Evolutionary conservation across 2,888 invertebrate species (phyloP).

Genomic region (Panorpa germanica): DNA sequence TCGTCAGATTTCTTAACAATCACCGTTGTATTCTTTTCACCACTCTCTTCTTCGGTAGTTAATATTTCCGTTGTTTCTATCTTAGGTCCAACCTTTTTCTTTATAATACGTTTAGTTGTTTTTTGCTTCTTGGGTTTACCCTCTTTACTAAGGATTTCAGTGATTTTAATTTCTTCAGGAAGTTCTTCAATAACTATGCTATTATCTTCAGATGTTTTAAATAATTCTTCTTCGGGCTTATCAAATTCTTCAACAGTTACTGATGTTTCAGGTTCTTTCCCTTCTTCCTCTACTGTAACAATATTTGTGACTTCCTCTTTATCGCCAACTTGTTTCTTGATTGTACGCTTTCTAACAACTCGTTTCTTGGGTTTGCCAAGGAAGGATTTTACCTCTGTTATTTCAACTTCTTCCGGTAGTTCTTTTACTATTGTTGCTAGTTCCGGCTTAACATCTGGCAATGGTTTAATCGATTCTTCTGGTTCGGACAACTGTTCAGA

Average conservation of each 20-base stretch:
- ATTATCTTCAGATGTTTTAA: conserved; percentile 10
- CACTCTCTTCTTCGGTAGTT: conserved; percentile 23
- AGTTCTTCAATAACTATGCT: conserved; percentile 17
- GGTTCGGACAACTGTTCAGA: too few relatives aligned
- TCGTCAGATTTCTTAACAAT: conserved; percentile 22
- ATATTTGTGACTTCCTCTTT: conserved; percentile 28
- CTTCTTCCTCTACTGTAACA: conserved; percentile 23
- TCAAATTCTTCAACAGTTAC: conserved; percentile 15
- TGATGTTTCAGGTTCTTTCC: conserved; percentile 20
- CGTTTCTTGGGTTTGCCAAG: conserved; percentile 7
- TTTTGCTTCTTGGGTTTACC: conserved; percentile 17
- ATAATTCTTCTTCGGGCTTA: conserved; percentile 4
- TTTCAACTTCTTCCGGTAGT: too few relatives aligned
- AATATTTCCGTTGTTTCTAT: conserved; percentile 19
- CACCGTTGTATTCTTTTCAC: conserved; percentile 21
- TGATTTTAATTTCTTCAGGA: conserved; percentile 18
- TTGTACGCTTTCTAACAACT: conserved; percentile 6
- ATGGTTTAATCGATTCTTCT: too few relatives aligned
- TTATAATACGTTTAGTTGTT: conserved; percentile 17
- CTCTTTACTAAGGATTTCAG: conserved; percentile 17
- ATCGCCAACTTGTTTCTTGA: conserved; percentile 5
- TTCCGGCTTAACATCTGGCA: too few relatives aligned
- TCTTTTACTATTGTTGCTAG: too few relatives aligned
- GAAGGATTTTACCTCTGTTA: too few relatives aligned
- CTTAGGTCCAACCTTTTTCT: conserved; percentile 13